Evolutionary conservation across 2,797 vertebrate genomes (phyloP), one percentile per base, ranked within the genome.

Genomic region (Myotis pilosus): DNA sequence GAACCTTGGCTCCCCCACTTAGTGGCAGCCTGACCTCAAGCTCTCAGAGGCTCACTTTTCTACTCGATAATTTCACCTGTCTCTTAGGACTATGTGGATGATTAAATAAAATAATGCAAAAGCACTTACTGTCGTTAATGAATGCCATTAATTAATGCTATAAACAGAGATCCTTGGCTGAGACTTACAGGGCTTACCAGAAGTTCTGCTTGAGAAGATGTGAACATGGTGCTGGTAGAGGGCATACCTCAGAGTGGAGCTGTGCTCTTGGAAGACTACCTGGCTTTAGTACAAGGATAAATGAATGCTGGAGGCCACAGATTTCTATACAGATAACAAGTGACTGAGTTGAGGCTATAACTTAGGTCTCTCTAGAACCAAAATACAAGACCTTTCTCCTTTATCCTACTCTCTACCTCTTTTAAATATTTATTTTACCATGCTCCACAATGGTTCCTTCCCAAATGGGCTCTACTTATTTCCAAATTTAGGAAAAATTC

Each of bases 1-100:
- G 47, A 25, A 23, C 20, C 22, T 3, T 51, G 19, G 4, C 0
- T 25, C 25, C 10, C 20, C 5, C 36, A 22, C 57, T 20, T 41
- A 30, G 1, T 16, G 36, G 15, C 9, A 47, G 4, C 0, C 0
- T 60, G 7, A n/a, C 5, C 22, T 25, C 0, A 0, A 68, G 28
- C 3, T 55, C 44, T 72, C 28, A 68, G 19, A 62, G 33, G 7
- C 30, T 92, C 51, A 19, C 12, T 25, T 82, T 88, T n/a, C 16
- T 87, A 41, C 30, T 71, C 2, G 51, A 28, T 60, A 51, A 92
- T 28, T 53, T 38, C 23, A 22, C 9, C 6, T 19, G 2, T 44
- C 41, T 49, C 7, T 81, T 64, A n/a, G 51, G 8, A 82, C 17
- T 47, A 9, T 64, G 72, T 75, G 16, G n/a, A 16, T 78, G 8